phyloP scores from a whole-genome alignment of 2,113 vertebrate genomes.

The Cepphus grylle region DNA sequence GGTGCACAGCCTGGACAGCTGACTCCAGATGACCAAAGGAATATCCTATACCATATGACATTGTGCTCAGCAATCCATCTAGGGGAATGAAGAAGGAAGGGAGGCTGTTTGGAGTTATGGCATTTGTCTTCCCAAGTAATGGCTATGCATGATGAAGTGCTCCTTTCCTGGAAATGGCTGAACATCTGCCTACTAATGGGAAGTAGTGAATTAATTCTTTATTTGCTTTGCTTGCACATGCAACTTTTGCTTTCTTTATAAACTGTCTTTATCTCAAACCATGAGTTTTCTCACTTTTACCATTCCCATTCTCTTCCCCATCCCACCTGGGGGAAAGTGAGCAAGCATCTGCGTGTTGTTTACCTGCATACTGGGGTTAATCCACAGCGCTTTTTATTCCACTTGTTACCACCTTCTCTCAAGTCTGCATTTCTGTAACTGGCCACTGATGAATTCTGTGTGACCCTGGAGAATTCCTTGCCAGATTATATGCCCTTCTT shows the following conservation, averaged over 20 bases:
- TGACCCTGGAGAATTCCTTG: neutral
- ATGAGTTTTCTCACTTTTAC: neutral
- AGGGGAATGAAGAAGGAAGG: neutral
- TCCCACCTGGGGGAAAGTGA: neutral
- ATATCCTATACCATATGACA: neutral
- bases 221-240: neutral
- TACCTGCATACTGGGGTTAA: neutral
- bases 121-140: neutral
- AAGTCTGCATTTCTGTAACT: neutral
- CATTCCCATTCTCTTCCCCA: neutral
- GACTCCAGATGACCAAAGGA: neutral
- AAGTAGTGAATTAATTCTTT: neutral
- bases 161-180: neutral
- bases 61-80: neutral
- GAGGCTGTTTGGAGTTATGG: too few relatives aligned
- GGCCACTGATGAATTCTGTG: neutral
- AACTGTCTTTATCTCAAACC: neutral
- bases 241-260: neutral
- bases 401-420: neutral
- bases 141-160: neutral
- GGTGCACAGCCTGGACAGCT: neutral
- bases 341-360: accelerated
- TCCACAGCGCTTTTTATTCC: neutral
- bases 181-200: neutral
- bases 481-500: neutral